Percentiles rank a stretch among this genome's conserved stretches.
These are phyloP conservation scores for Sebastes melanostomus DNA, from an alignment of 2,797 vertebrate genomes.

Conservation along the genomic window DNA sequence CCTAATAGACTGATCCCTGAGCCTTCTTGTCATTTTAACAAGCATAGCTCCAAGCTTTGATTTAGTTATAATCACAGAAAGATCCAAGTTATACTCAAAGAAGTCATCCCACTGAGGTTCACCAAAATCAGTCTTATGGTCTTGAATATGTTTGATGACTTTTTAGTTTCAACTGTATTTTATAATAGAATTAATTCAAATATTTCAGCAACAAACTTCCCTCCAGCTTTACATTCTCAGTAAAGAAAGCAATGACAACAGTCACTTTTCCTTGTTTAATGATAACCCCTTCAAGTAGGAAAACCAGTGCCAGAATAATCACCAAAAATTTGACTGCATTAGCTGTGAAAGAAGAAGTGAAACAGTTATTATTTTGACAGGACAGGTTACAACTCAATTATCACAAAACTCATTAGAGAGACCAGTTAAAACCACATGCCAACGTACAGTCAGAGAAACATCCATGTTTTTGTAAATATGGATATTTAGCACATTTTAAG, in stretches of 20 bases:
- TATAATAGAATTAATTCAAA: neutral
- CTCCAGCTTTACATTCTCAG: neutral
- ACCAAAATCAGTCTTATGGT: constrained; percentile 10
- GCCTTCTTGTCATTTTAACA: neutral
- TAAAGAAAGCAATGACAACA: constrained; percentile 20
- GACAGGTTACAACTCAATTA: constrained; percentile 38
- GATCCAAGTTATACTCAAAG: neutral
- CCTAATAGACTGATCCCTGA: neutral
- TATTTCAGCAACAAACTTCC: neutral
- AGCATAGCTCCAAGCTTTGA: neutral
- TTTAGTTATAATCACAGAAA: constrained; percentile 5
- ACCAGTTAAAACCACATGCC: constrained; percentile 48
- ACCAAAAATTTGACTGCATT: constrained; percentile 23
- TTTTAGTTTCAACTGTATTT: neutral
- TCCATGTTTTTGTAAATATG: neutral
- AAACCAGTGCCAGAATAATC: constrained; percentile 33
- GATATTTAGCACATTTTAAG: constrained; percentile 8
- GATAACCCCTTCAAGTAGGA: constrained; percentile 19
- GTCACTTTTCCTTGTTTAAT: constrained; percentile 41
- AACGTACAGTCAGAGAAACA: constrained; percentile 36
- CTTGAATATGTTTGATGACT: neutral
- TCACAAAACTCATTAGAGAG: constrained; percentile 40
- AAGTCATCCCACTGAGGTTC: neutral
- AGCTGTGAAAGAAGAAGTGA: constrained; percentile 32
- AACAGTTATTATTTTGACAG: constrained; percentile 30